Evolutionary conservation across 2,113 vertebrate genomes (phyloP).

Genomic region (Alosa alosa): DNA sequence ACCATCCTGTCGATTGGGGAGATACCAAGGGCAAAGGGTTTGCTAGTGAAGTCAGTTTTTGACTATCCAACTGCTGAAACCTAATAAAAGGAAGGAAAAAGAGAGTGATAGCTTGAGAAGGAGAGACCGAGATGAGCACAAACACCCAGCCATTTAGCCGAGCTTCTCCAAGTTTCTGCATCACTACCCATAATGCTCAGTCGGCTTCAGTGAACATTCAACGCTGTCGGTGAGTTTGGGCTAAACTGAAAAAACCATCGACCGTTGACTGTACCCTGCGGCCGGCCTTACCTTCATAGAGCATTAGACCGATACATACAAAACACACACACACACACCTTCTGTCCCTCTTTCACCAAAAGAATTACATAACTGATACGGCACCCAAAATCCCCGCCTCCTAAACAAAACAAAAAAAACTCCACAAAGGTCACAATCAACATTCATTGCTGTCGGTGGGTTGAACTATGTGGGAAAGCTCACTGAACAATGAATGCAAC

Average conservation of each 20-base stretch:
- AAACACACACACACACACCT: neutral
- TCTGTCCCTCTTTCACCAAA: neutral
- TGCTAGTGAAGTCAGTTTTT: too few relatives aligned
- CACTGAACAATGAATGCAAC: conserved; percentile 99
- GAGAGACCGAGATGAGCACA: neutral
- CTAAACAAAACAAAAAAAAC: conserved; percentile 23
- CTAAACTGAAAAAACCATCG: conserved; percentile 97
- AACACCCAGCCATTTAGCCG: neutral
- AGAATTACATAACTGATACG: neutral
- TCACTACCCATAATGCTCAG: conserved; percentile 54
- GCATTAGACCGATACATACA: conserved; percentile 6
- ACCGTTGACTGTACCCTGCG: conserved; percentile 99
- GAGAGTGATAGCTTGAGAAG: neutral
- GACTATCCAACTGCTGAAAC: neutral
- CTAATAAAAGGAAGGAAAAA: neutral
- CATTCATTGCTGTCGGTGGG: conserved; percentile 99
- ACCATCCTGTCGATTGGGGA: too few relatives aligned
- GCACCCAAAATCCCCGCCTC: neutral
- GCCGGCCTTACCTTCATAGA: conserved; percentile 69
- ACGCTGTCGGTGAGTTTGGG: conserved; percentile 99
- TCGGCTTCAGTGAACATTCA: conserved; percentile 93
- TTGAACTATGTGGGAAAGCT: conserved; percentile 95
- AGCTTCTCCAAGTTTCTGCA: conserved; percentile 17
- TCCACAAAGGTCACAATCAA: conserved; percentile 91
- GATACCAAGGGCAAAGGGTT: too few relatives aligned